Base-by-base conservation (phyloP, 2,797 vertebrate genomes). In the Rhabdophis nuchalis region DNA sequence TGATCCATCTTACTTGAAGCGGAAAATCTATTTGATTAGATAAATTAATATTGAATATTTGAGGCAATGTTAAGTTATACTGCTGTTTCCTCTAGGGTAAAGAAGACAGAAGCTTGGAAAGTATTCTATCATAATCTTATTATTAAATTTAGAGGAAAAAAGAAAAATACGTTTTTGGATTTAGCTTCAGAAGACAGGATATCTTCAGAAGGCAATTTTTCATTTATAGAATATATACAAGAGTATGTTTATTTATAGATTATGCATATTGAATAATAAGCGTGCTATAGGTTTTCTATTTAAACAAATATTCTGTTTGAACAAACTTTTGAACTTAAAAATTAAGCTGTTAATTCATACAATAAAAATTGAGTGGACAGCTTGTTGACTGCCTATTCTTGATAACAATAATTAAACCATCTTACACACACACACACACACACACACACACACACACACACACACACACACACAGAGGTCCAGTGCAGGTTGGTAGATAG, bases 11-110 rank as follows among this genome's bases (percentile, higher is more conserved):
- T 72, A 68, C 85, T 53, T 90, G 86, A 90, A 93, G 89, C 56
- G 91, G 95, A 96, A 96, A 94, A 95, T 93, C 86, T 94, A 94
- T 94, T 95, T 94, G 94, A 97, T 95, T 96, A 96, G 89, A 54
- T 93, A 95, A 96, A 97, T 97, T 96, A 97, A 97, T 95, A 94
- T 86, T 0, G 93, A 92, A 96, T 95, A 97, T 96, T 90, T 94
- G 94, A 94, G 93, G 95, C 95, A 93, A 93, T 95, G 95, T 96
- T 96, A 95, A 93, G 77, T 97, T 95, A 93, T 94, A 91, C 93
- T 96, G 89, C 91, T 96, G 94, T 96, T 96, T 95, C 91, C 93
- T 96, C 94, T 94, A 96, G 92, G 94, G 96, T 88, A 90, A 93
- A 96, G 89, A 96, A 92, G 10, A 92, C 93, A 93, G 92, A 94